Evolutionary conservation across 2,113 vertebrate species (phyloP).

Genomic region (Chascanopsetta lugubris): DNA sequence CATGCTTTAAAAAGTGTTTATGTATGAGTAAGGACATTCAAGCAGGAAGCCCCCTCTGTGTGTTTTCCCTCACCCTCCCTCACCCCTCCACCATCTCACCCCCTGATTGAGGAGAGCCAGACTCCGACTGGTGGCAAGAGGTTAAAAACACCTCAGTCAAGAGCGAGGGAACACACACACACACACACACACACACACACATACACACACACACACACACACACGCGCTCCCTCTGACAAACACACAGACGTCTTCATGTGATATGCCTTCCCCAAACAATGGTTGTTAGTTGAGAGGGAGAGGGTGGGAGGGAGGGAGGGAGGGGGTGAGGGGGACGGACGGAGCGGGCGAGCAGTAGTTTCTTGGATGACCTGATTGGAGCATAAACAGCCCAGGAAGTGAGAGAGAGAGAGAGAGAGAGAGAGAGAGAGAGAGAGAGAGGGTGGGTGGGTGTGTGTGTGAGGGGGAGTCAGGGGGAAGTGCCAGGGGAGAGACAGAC

Average conservation of each 20-base stretch:
- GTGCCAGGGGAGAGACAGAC: conserved; percentile 19
- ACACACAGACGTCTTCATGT: conserved; percentile 55
- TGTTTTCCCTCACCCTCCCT: conserved; percentile 29
- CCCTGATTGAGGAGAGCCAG: conserved; percentile 48
- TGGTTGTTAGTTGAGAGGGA: conserved; percentile 60
- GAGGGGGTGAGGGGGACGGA: conserved; percentile 33
- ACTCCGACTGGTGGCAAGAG: conserved; percentile 39
- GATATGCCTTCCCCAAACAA: conserved; percentile 74
- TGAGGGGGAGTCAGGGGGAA: conserved; percentile 40
- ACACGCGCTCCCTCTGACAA: too few species aligned
- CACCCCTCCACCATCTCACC: background rate
- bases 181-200: conserved; percentile 25
- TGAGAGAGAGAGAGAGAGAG: conserved; percentile 40
- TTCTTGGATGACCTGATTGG: conserved; percentile 75
- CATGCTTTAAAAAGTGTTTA: conserved; percentile 37
- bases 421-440: conserved; percentile 27
- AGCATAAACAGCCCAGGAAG: conserved; percentile 81
- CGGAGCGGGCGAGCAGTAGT: conserved; percentile 46
- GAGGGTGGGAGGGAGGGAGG: conserved; percentile 23
- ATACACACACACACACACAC: conserved; percentile 28
- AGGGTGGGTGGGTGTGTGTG: conserved; percentile 38
- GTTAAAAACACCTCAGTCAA: conserved; percentile 57
- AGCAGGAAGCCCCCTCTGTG: conserved; percentile 47
- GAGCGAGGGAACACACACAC: conserved; percentile 12
- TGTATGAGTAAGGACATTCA: conserved; percentile 26